These are phyloP conservation scores for Ramphastos sulfuratus DNA, from an alignment of 2,113 vertebrate genomes.

Conservation along the genomic window DNA sequence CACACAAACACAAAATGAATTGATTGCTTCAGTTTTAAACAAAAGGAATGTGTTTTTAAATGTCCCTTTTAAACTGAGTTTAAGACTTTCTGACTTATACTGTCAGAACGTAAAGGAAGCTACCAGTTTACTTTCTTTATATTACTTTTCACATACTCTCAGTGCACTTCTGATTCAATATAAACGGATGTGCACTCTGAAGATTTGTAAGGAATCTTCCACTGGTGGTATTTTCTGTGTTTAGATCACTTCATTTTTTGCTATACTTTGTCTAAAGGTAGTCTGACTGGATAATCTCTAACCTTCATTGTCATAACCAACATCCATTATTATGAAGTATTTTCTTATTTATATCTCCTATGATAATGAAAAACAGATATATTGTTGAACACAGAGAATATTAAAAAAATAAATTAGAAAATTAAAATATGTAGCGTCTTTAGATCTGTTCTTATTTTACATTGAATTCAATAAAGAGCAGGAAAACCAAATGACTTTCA, in stretches of 20 bases:
- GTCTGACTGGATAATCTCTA: background rate
- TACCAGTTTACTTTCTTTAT: background rate
- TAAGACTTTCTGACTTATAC: background rate
- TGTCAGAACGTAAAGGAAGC: background rate
- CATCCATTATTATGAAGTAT: background rate
- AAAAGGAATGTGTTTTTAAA: background rate
- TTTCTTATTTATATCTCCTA: background rate
- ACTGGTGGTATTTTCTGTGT: background rate
- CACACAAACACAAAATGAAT: background rate
- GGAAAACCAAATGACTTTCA: background rate
- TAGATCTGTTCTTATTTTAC: background rate
- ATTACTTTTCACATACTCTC: background rate
- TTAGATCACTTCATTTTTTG: background rate
- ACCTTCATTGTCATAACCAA: background rate
- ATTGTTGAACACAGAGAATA: background rate
- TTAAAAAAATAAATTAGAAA: background rate
- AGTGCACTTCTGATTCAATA: background rate
- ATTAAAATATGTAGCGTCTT: background rate
- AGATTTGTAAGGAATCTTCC: background rate
- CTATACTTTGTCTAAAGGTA: background rate
- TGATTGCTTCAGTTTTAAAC: background rate
- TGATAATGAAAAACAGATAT: background rate
- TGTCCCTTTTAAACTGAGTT: background rate
- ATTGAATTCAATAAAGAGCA: background rate
- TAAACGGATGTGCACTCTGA: background rate